phyloP scores from a whole-genome alignment of 64 coral and sea anemone species.

The Stichodactyla helianthus region DNA sequence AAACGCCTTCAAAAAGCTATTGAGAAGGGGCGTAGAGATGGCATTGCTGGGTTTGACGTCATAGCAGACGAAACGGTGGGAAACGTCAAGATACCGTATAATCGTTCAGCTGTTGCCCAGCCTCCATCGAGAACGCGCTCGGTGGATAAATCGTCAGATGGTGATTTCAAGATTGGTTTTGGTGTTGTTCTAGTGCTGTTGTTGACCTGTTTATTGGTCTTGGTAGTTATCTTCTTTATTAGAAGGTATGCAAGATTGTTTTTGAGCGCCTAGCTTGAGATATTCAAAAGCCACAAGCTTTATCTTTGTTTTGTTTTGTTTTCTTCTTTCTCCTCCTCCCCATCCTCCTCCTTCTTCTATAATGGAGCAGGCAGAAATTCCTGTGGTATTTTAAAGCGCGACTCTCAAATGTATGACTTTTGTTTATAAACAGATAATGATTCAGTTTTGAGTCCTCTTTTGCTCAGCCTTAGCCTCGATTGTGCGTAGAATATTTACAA shows the following conservation, averaged over 20 bases:
- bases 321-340: too few relatives aligned
- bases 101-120: neutral
- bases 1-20: neutral
- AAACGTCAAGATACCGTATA: neutral
- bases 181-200: neutral
- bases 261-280: neutral
- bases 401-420: too few relatives aligned
- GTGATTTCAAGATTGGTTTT: neutral
- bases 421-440: too few relatives aligned
- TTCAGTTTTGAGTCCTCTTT: too few relatives aligned
- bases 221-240: neutral
- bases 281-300: too few relatives aligned
- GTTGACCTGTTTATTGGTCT: neutral
- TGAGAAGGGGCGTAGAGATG: neutral
- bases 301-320: too few relatives aligned
- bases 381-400: too few relatives aligned
- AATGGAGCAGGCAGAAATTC: too few relatives aligned
- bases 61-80: neutral
- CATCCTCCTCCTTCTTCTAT: too few relatives aligned
- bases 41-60: conserved; percentile 4
- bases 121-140: neutral
- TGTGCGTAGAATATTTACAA: too few relatives aligned
- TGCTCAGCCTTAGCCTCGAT: too few relatives aligned
- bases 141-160: neutral
- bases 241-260: neutral